These are phyloP conservation scores for Conus ventricosus DNA, from an alignment of 1,140 invertebrate species.

Conservation along the genomic window DNA sequence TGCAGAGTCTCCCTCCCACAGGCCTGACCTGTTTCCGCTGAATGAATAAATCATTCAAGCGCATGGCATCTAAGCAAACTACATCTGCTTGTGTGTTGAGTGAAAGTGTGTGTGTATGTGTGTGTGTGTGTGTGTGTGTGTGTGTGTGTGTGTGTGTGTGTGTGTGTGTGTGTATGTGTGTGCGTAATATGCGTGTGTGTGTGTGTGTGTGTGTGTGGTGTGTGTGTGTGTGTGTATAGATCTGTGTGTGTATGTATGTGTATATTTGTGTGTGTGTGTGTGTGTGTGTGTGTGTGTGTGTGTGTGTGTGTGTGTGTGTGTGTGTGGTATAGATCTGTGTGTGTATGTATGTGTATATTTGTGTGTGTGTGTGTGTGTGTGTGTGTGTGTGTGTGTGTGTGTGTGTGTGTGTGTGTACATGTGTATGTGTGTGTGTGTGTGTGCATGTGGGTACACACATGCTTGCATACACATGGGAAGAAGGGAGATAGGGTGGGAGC, in stretches of 20 bases:
- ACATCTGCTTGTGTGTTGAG: no score
- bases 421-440: background rate
- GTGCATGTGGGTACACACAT: background rate
- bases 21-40: background rate
- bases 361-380: background rate
- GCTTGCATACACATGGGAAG: background rate
- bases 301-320: background rate
- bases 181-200: no score
- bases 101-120: no score
- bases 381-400: background rate
- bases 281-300: no score
- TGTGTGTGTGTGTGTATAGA: background rate
- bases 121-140: no score
- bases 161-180: no score
- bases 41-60: background rate
- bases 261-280: no score
- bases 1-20: background rate
- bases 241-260: conserved; percentile 14
- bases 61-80: no score
- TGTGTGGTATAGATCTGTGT: background rate
- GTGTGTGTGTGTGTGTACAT: background rate
- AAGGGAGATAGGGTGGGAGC: no score
- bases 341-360: background rate
- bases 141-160: no score
- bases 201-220: no score